A percentile compares a stretch with the other conserved stretches of the same genome.
These are phyloP conservation scores for Gambusia affinis DNA, from an alignment of 2,113 vertebrate species.

Conservation along the genomic window DNA sequence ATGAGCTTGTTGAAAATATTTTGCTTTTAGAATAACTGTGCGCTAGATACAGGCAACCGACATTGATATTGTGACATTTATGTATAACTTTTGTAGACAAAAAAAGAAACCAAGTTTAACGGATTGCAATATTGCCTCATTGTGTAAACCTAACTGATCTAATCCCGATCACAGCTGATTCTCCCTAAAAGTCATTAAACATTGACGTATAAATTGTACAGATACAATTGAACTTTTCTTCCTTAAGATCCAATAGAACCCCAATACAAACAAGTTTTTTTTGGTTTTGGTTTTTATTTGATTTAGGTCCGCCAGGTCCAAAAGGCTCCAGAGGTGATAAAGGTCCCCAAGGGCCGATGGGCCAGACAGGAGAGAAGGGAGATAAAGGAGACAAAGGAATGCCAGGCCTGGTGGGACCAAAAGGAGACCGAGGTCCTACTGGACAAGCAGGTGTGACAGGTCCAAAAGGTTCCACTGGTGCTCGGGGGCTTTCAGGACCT, in stretches of 20 bases:
- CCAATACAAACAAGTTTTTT: conserved; percentile 18
- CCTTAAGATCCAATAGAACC: background rate
- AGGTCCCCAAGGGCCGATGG: conserved; percentile 88
- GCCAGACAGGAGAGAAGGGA: conserved; percentile 88
- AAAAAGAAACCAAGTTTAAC: background rate
- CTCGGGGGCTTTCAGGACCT: conserved; percentile 85
- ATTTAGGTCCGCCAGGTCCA: conserved; percentile 95
- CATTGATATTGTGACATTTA: background rate
- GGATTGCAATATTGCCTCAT: too few species aligned
- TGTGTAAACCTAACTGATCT: too few species aligned
- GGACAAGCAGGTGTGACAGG: conserved; percentile 86
- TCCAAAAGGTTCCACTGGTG: conserved; percentile 87
- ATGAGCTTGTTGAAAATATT: background rate
- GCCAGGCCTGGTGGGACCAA: conserved; percentile 83
- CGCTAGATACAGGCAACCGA: background rate
- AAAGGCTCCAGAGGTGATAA: conserved; percentile 91
- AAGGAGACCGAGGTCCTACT: conserved; percentile 87
- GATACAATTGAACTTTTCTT: too few species aligned
- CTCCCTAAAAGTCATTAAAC: too few species aligned
- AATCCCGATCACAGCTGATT: too few species aligned
- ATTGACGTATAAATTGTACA: background rate
- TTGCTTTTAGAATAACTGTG: background rate
- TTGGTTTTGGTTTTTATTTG: background rate
- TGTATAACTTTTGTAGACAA: background rate
- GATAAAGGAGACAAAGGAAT: conserved; percentile 93